These are phyloP conservation scores for Siderastrea siderea DNA, from an alignment of 92 coral and sea anemone genomes.

Conservation along the genomic window DNA sequence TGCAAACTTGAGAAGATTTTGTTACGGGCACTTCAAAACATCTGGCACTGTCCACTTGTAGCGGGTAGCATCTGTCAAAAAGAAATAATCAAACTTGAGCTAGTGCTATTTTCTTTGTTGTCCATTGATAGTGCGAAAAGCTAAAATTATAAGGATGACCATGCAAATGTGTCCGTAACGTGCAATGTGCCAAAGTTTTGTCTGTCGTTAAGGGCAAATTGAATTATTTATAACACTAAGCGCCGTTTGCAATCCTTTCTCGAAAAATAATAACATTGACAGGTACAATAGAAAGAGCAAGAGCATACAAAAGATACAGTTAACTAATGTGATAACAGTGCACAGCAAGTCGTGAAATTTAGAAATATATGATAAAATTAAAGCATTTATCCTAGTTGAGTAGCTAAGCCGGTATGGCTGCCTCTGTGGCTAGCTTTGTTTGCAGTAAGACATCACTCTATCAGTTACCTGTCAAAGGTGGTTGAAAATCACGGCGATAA, in stretches of 20 bases:
- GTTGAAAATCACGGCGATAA: background rate
- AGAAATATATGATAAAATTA: background rate
- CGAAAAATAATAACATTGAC: conserved; percentile 5
- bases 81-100: conserved; percentile 25
- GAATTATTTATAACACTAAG: background rate
- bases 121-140: background rate
- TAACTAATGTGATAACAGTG: no score
- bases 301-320: background rate
- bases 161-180: background rate
- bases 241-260: background rate
- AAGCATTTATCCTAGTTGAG: background rate
- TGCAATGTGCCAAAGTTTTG: background rate
- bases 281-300: background rate
- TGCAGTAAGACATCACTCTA: conserved; percentile 31
- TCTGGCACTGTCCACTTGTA: conserved; percentile 32
- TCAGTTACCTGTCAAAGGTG: conserved; percentile 30
- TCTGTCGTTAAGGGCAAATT: background rate
- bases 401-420: background rate
- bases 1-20: background rate
- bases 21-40: conserved; percentile 26
- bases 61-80: conserved; percentile 32
- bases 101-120: background rate
- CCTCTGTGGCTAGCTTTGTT: conserved; percentile 21
- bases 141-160: background rate
- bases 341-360: background rate